phyloP scores from a whole-genome alignment of 2,888 invertebrate species.

The Pedicia rivosa region DNA sequence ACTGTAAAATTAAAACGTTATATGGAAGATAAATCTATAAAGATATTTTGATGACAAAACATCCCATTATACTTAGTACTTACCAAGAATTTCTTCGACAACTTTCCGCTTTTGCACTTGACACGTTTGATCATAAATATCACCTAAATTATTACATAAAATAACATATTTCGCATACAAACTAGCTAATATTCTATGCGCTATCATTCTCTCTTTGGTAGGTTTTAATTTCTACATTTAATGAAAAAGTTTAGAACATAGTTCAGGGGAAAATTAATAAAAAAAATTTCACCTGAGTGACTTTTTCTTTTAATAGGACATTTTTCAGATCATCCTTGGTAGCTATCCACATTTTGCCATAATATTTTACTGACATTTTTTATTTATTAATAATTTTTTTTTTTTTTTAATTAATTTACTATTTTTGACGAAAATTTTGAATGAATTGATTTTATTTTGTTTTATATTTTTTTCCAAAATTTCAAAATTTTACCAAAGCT shows the following conservation, averaged over 20 bases:
- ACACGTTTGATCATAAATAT: constrained; percentile 23
- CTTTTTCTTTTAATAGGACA: constrained; percentile 26
- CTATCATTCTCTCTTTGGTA: constrained; percentile 16
- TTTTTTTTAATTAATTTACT: background rate
- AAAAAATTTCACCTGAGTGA: constrained; percentile 14
- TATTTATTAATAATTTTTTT: background rate
- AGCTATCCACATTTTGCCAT: constrained; percentile 34
- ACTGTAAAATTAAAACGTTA: background rate
- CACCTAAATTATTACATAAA: constrained; percentile 23
- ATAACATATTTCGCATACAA: constrained; percentile 23
- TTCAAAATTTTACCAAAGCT: too few relatives aligned
- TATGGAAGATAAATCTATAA: background rate
- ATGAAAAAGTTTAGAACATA: background rate
- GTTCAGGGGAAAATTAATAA: background rate
- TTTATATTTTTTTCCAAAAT: too few relatives aligned
- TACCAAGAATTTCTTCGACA: constrained; percentile 17
- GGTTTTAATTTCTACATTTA: constrained; percentile 15
- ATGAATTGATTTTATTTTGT: background rate
- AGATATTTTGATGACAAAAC: too few relatives aligned
- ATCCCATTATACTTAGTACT: too few relatives aligned
- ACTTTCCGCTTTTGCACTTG: constrained; percentile 26
- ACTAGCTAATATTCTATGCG: constrained; percentile 23
- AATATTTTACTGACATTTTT: constrained; percentile 32
- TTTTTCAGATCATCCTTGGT: constrained; percentile 29
- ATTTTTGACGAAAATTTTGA: constrained; percentile 3